Base-by-base conservation (phyloP, 2,797 vertebrate genomes). In the Hoplostethus mediterraneus region DNA sequence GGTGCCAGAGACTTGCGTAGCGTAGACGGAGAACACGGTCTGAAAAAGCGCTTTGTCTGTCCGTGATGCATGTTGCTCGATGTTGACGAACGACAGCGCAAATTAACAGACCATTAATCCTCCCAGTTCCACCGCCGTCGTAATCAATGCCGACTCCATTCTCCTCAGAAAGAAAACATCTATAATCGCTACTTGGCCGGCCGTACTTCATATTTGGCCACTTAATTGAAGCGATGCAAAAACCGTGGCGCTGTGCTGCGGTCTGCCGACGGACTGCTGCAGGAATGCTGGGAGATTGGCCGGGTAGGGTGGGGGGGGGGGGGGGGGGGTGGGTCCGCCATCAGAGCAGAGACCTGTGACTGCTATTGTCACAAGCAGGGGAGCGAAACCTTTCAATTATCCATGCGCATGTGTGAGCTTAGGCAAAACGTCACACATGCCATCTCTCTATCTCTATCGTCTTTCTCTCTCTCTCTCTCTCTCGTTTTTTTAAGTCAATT, bases 121-220 rank as follows among this genome's bases (percentile, higher is more conserved):
- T 82, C 54, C 54, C 73, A 73, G 59, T 79, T 83, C 87, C 68
- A 63, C 63, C 38, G 61, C 68, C 73, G 77, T 30, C 73, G 59
- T 63, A 82, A 82, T 85, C 77, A 81, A 79, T 85, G 64, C 72
- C 47, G 63, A 71, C 53, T 63, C 72, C 57, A 49, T 77, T 73
- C 76, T 79, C 57, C 71, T 59, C 1, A 21, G 21, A 21, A 82
- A 78, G 56, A 47, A 63, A 72, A 74, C 63, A 70, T 82, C 66
- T 88, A 63, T 90, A 90, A 90, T 85, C 78, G 72, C 71, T 89
- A 87, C 91, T 82, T 80, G 65, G 80, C 82, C 87, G 77, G 71
- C 75, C 79, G 85, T 77, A 88, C 60, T 55, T 44, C 38, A 40
- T 77, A 85, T 84, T 30, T 76, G 67, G 67, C 84, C 63, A 52